Evolutionary conservation across 2,888 invertebrate species (phyloP), one percentile per base, ranked within the genome.

Genomic region (Aporophyla nigra): DNA sequence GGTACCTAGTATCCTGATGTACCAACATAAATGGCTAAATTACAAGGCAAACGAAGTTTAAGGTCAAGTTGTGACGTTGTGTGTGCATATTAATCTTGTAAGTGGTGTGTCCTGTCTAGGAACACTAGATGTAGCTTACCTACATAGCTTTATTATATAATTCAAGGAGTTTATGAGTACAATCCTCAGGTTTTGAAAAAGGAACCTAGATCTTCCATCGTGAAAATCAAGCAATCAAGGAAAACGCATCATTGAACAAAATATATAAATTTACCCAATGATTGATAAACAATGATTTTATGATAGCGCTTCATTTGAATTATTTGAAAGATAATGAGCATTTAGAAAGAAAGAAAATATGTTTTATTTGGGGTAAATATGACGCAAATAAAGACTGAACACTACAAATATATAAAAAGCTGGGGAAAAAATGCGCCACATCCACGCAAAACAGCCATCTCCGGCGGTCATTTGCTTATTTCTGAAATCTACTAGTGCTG

Each of bases 91-190:
- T 82, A 63, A 77, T 63, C 51, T 27, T 53, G 21, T 71, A 76
- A 80, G 82, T 71, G 68, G 68, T 63, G 53, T 82, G 72, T 82
- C 78, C 61, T 78, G 81, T 33, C 61, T 73, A 43, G n/a, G 21
- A 53, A n/a, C 16, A 9, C 19, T 59, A 53, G 6, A 76, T 21
- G 3, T 51, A 43, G 5, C 43, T 43, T 24, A n/a, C 10, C 10
- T 40, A 40, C 21, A 43, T 58, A 68, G 14, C 19, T 66, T 33
- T 21, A 5, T 33, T 21, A 5, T 21, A 49, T 5, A 33, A 21
- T 21, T 7, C 16, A 66, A 33, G 27, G 6, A 65, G 1, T 27
- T 14, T 9, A 3, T 21, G 14, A 27, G 7, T 21, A 6, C 19
- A 19, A 27, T 4, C 4, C 21, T 27, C 21, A 7, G 0, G 19